Evolutionary conservation across 2,113 vertebrate species (phyloP).

Genomic region (Leptocoma aspasia): DNA sequence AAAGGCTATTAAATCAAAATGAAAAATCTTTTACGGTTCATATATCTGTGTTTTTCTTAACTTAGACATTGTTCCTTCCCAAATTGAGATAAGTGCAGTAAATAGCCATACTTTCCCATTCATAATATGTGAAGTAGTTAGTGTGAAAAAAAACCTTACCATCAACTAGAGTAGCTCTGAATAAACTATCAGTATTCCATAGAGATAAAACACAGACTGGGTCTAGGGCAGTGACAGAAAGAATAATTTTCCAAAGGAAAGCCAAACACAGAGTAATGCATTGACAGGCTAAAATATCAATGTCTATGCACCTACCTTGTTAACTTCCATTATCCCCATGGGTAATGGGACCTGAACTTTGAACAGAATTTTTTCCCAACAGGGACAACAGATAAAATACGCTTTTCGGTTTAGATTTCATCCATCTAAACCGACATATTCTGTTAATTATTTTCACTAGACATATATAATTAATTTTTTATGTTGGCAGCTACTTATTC

Average conservation of each 20-base stretch:
- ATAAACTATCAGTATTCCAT: not conserved
- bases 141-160: not conserved
- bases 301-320: not conserved
- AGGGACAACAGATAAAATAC: not conserved
- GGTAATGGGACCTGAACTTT: not conserved
- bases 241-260: not conserved
- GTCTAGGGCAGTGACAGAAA: not conserved
- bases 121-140: not conserved
- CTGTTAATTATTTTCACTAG: not conserved
- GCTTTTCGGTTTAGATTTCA: not conserved
- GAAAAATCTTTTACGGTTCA: not conserved
- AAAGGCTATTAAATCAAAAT: not conserved
- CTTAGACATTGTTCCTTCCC: not conserved
- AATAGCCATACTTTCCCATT: not conserved
- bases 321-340: not conserved
- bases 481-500: not conserved
- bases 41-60: not conserved
- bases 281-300: not conserved
- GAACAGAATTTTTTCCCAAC: not conserved
- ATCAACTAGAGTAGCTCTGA: not conserved
- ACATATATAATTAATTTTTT: not conserved
- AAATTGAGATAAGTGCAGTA: not conserved
- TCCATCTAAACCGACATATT: not conserved
- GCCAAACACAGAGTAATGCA: not conserved
- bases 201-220: not conserved